Evolutionary conservation across 1,140 invertebrate genomes (phyloP), one percentile per base, ranked within the genome.

Genomic region (Papilio helenus): DNA sequence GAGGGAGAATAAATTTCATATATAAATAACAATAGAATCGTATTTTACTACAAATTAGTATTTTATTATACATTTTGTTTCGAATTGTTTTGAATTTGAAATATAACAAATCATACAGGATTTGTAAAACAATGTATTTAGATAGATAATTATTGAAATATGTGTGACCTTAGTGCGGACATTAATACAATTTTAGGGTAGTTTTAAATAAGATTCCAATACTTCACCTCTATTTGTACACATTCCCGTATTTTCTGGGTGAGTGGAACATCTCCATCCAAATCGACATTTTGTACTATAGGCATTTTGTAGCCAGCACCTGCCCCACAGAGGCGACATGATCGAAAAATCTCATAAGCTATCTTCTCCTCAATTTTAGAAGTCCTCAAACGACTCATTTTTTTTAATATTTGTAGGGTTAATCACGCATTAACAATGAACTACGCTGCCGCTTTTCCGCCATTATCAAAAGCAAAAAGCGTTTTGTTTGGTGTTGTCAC

Each of bases 251-350:
- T 93, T 90, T 95, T 95, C 78, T 92, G 87, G 16, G 85, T 86
- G 7, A 95, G 84, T 86, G 61, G 49, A 46, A 68, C 61, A 68
- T 68, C 61, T 23, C 84, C 84, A 42, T 87, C 88, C 16, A 90
- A 79, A 73, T 89, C 83, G 12, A 93, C 87, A 61, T 89, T 93
- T 80, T 94, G 93, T 26, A 95, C 89, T 73, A 95, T 95, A 7
- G 94, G 94, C 94, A 95, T 95, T 89, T 94, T 95, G 85, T 95
- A 95, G 49, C 94, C 94, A 20, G 93, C 93, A 73, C 93, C 92
- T 0, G 90, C 90, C 10, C 94, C 94, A 74, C 94, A 95, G 7
- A 95, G 83, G 0, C 94, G 92, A 89, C 94, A 95, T 85, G 90
- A 88, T 85, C 93, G 88, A 81, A 93, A 94, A 80, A 95, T 92